Evolutionary conservation across 2,888 invertebrate species (phyloP).

Genomic region (Drosophila dives): DNA sequence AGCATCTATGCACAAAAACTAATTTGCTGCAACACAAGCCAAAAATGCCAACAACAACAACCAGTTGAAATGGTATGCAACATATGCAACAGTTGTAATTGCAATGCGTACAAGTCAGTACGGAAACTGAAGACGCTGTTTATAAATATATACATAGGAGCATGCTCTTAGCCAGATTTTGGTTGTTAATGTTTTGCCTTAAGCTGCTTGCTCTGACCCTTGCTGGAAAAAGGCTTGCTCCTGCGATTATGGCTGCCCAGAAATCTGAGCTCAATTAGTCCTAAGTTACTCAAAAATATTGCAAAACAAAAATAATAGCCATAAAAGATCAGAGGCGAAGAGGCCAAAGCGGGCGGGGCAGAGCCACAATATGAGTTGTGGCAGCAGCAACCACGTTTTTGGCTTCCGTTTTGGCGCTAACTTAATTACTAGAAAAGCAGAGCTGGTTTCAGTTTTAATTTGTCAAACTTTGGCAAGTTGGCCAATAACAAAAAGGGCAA

Average conservation of each 20-base stretch:
- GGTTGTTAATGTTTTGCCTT: not conserved
- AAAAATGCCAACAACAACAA: conserved; percentile 1
- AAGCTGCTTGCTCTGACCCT: not conserved
- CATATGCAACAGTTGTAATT: conserved; percentile 31
- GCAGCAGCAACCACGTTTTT: conserved; percentile 7
- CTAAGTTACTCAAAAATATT: conserved; percentile 10
- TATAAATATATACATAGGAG: too few species aligned
- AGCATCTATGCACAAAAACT: conserved; percentile 6
- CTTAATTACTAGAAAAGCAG: conserved; percentile 46
- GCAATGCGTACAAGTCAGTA: not conserved
- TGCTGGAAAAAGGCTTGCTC: not conserved
- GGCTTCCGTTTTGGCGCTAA: conserved; percentile 32
- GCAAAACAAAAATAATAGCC: not conserved
- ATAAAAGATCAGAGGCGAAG: not conserved
- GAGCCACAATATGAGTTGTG: conserved; percentile 15
- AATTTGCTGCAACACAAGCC: conserved; percentile 3
- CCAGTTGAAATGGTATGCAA: conserved; percentile 32
- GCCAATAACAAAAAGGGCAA: not conserved
- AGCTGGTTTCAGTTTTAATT: conserved; percentile 67
- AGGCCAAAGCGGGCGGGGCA: not conserved
- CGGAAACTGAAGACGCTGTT: not conserved
- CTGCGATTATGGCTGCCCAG: conserved; percentile 30
- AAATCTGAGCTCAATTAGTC: conserved; percentile 71
- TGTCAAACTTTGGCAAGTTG: conserved; percentile 50
- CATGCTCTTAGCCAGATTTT: not conserved